A percentile compares a stretch with the other conserved stretches of the same genome.
These are phyloP conservation scores for Tinamus guttatus DNA, from an alignment of 2,113 vertebrate species.

Conservation along the genomic window DNA sequence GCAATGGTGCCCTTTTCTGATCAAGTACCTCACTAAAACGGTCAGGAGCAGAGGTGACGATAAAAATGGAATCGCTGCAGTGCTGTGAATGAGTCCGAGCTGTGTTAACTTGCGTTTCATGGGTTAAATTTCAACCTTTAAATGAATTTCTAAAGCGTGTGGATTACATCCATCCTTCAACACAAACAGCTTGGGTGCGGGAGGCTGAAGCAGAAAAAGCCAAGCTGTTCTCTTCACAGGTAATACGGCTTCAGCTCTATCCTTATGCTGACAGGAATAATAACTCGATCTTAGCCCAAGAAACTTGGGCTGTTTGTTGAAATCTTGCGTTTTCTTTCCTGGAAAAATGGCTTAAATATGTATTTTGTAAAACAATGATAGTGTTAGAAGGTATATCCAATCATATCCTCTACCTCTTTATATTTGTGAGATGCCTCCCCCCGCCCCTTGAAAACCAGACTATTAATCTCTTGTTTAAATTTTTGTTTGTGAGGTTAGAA, in stretches of 20 bases:
- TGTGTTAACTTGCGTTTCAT: not conserved
- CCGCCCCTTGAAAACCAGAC: not conserved
- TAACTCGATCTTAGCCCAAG: not conserved
- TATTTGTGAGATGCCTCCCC: not conserved
- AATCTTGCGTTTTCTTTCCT: not conserved
- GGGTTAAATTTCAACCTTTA: not conserved
- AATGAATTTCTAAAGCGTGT: not conserved
- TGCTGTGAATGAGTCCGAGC: not conserved
- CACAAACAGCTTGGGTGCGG: not conserved
- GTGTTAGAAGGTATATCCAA: not conserved
- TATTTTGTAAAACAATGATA: not conserved
- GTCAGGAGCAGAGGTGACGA: not conserved
- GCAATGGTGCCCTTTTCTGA: not conserved
- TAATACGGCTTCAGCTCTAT: not conserved
- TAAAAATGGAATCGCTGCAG: not conserved
- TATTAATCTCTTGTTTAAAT: not conserved
- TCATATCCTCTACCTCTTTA: not conserved
- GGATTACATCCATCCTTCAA: not conserved
- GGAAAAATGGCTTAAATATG: not conserved
- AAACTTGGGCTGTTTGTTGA: not conserved
- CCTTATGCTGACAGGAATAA: not conserved
- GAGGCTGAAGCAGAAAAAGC: not conserved
- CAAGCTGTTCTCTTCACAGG: not conserved
- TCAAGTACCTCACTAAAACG: not conserved
- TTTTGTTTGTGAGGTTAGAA: not conserved